These are phyloP conservation scores for Caenorhabditis sp. DNA, from an alignment of 2,888 invertebrate genomes.

Conservation along the genomic window DNA sequence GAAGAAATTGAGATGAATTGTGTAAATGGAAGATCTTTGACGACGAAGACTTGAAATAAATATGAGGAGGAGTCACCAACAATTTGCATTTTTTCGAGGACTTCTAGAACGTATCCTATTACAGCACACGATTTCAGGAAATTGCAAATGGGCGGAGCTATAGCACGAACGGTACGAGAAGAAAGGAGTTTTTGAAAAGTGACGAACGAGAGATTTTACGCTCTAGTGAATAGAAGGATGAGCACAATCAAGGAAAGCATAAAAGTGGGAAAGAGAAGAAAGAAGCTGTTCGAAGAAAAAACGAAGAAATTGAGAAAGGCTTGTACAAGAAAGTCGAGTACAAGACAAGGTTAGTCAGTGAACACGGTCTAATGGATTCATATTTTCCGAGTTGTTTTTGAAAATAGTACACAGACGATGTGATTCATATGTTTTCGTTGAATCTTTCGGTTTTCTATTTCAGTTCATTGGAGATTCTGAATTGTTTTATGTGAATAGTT, in stretches of 20 bases:
- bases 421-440: no score
- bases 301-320: background rate
- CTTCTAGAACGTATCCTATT: slow-evolving; percentile 52
- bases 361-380: slow-evolving; percentile 41
- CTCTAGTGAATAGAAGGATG: slow-evolving; percentile 23
- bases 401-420: slow-evolving; percentile 14
- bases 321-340: slow-evolving; percentile 25
- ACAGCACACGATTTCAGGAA: slow-evolving; percentile 45
- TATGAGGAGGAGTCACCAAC: slow-evolving; percentile 48
- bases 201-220: background rate
- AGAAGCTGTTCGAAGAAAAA: slow-evolving; percentile 21
- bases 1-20: slow-evolving; percentile 12
- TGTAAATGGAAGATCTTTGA: slow-evolving; percentile 19
- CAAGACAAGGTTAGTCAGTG: slow-evolving; percentile 36
- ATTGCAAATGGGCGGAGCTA: slow-evolving; percentile 54
- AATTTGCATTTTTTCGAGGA: slow-evolving; percentile 55
- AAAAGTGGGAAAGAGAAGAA: slow-evolving; percentile 8
- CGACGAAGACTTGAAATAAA: slow-evolving; percentile 44
- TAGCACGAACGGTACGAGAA: slow-evolving; percentile 11
- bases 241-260: slow-evolving; percentile 17
- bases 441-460: background rate
- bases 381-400: slow-evolving; percentile 16
- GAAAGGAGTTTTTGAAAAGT: slow-evolving; percentile 1
- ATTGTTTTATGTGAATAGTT: no score
- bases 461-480: no score